Evolutionary conservation across 2,113 vertebrate species (phyloP).

Genomic region (Vombatus ursinus): DNA sequence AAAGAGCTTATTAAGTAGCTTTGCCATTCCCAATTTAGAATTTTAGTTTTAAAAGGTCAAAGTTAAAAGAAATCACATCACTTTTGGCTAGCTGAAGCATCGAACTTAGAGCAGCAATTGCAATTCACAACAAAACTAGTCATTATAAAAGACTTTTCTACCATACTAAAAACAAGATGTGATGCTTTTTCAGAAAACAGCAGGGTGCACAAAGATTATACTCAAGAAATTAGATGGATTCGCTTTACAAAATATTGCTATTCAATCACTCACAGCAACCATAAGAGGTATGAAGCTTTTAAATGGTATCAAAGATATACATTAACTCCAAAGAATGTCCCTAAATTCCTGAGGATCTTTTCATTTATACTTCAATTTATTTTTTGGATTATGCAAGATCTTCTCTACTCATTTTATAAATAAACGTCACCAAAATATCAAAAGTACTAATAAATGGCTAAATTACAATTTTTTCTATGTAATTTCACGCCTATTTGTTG

Average conservation of each 20-base stretch:
- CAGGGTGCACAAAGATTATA: not conserved
- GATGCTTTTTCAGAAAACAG: not conserved
- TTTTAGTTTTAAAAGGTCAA: conserved; percentile 34
- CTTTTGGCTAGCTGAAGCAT: not conserved
- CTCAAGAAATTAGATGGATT: not conserved
- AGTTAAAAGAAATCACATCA: not conserved
- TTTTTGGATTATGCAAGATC: conserved; percentile 34
- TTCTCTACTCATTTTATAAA: conserved; percentile 36
- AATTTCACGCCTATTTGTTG: no score
- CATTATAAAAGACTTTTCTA: not conserved
- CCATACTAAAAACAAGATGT: not conserved
- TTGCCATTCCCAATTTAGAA: not conserved
- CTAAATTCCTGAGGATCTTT: not conserved
- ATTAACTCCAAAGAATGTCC: not conserved
- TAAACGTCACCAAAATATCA: not conserved
- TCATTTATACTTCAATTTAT: conserved; percentile 6
- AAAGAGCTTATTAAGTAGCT: not conserved
- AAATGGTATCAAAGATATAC: not conserved
- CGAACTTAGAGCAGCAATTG: not conserved
- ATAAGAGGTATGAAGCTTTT: not conserved
- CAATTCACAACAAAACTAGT: conserved; percentile 21
- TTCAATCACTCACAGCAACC: not conserved
- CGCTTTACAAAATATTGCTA: conserved; percentile 24
- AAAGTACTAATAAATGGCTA: not conserved
- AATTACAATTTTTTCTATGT: not conserved